phyloP scores from a whole-genome alignment of 2,888 invertebrate genomes.

The Dromius quadrimaculatus region DNA sequence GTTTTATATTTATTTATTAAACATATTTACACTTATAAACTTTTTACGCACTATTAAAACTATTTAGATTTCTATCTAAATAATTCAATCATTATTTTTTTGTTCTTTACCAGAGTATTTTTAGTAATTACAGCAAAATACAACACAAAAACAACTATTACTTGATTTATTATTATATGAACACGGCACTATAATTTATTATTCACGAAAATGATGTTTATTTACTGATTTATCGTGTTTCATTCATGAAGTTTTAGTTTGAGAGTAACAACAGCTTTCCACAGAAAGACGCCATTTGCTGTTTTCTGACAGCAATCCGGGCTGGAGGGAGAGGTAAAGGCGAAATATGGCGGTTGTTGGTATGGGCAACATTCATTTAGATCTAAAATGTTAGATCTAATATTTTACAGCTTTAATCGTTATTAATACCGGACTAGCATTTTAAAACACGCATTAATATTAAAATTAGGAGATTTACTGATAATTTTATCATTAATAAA shows the following conservation, averaged over 20 bases:
- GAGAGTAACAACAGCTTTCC: constrained; percentile 51
- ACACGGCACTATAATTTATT: constrained; percentile 23
- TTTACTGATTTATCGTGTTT: constrained; percentile 35
- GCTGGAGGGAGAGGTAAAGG: constrained; percentile 23
- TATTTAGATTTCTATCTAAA: constrained; percentile 20
- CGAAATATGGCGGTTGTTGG: constrained; percentile 8
- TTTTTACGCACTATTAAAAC: constrained; percentile 2
- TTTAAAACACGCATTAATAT: no score
- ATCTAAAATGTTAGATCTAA: constrained; percentile 17
- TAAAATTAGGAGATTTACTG: no score
- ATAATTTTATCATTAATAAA: no score
- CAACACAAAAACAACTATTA: constrained; percentile 5
- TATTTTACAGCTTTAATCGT: no score
- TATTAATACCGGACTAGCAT: no score
- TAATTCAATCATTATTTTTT: constrained; percentile 22
- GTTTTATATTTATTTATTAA: not conserved
- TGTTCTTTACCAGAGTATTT: constrained; percentile 22
- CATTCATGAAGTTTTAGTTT: constrained; percentile 45
- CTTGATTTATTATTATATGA: not conserved
- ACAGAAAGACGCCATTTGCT: constrained; percentile 51
- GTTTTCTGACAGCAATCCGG: constrained; percentile 39
- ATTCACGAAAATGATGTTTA: constrained; percentile 32
- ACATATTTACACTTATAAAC: constrained; percentile 1
- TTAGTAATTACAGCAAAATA: constrained; percentile 14
- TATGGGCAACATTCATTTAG: not conserved